Base-by-base conservation (phyloP, 2,113 vertebrate genomes). In the Oryzias celebensis region DNA sequence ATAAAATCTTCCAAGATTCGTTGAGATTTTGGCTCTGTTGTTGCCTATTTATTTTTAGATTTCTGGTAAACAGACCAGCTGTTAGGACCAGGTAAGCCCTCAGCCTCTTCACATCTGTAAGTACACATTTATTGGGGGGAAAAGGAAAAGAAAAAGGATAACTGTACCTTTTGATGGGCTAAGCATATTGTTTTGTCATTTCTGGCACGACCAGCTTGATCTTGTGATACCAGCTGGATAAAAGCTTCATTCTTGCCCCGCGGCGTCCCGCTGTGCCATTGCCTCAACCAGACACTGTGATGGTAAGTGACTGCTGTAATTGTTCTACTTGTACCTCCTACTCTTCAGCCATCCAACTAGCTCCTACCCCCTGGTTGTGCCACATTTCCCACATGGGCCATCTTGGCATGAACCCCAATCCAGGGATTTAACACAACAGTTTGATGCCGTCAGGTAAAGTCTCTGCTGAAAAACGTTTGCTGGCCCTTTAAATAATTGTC, bases 251-350 rank as follows among this genome's bases (percentile, higher is more conserved):
- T 81, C 78, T 78, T 85, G 83, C 87, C 86, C 88, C 43, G 81
- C 79, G 77, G 86, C 71, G 44, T 88, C 89, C 89, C 58, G 73
- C 78, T 76, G 89, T 75, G 86, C 80, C 65, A 66, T 68, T 79
- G 73, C 88, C 80, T 91, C 87, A 65, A 80, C 78, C 83, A 81
- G 78, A 87, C 87, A 83, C 85, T 78, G 82, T 86, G 81, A 89
- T 88, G 83, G 78, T 86, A 90, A 90, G 89, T 88, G 88, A 89
- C 87, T 89, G 83, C 85, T 89, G 85, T 91, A 89, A 90, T 91
- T 92, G 87, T 86, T 82, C 83, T 66, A 69, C 88, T 90, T 85
- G 82, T 85, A 79, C 85, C 87, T 82, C 86, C 73, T 71, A 74
- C 69, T 69, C 77, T 83, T 80, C 73, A 79, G 80, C 85, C 76